Evolutionary conservation across 2,797 vertebrate species (phyloP), one percentile per base, ranked within the genome.

Genomic region (Micrastur ruficollis): DNA sequence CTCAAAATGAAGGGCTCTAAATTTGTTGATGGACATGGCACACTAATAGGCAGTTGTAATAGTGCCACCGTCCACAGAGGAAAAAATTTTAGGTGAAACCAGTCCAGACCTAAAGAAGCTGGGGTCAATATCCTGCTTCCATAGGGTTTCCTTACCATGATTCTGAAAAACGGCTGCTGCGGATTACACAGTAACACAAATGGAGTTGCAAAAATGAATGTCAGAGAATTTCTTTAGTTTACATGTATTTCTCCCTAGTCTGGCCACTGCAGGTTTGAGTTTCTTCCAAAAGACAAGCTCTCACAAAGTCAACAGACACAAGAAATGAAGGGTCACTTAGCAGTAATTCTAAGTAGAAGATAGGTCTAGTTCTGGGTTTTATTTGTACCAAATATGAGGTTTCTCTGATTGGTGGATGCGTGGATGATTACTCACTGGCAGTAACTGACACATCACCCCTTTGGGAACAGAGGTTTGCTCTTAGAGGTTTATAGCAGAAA

Each of bases 361-460:
- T 29, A 42, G 9, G 9, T 62, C 27, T 86, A 32, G 3, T 36
- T 96, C 62, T 80, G 42, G 19, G 9, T 32, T 27, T 11, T 56
- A 11, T 52, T 56, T 40, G 12, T n/a, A 65, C 18, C 36, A 74
- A 29, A 59, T 22, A 22, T 59, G 40, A 59, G 26, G 27, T 40
- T 87, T 91, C 47, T 52, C 44, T 34, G 21, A 66, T n/a, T n/a
- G n/a, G 40, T 23, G 67, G 46, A 38, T 25, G 23, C 0, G 0
- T 14, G 50, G 38, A 20, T 0, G 0, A 5, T 63, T 53, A 27
- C 62, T 86, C 65, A 32, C 36, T 34, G 58, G 11, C 53, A 68
- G 32, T 27, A 80, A 50, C 11, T 36, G 55, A 40, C 0, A 0
- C 25, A 42, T 63, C 44, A 25, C 2, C 5, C 65, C 26, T 66